A percentile compares a stretch with the other conserved stretches of the same genome.
phyloP scores from a whole-genome alignment of 2,888 invertebrate species.

The Dynastes maya region DNA sequence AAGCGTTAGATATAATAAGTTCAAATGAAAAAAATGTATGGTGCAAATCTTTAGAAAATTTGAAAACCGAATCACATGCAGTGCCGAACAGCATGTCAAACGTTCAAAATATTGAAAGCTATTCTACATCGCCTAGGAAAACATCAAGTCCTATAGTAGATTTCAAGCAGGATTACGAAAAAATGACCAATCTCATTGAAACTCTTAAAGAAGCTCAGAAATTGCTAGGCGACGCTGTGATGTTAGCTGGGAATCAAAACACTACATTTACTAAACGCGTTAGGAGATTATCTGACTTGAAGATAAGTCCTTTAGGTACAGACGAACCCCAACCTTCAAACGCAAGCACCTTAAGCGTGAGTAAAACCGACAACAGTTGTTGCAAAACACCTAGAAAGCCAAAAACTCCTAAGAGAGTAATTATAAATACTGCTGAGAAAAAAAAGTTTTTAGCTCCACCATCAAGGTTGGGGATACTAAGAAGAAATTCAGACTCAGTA shows the following conservation, averaged over 20 bases:
- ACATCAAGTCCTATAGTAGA: constrained; percentile 36
- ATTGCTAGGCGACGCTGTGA: constrained; percentile 14
- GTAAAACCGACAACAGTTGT: background rate
- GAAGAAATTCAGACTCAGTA: constrained; percentile 13
- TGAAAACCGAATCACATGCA: background rate
- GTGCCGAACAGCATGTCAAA: background rate
- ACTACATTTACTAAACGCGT: constrained; percentile 29
- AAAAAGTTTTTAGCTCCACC: constrained; percentile 21
- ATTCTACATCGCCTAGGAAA: background rate
- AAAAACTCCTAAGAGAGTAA: constrained; percentile 11
- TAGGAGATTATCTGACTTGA: constrained; percentile 30
- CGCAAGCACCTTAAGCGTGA: background rate
- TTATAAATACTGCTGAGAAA: background rate
- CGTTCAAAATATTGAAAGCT: background rate
- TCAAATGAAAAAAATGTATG: background rate
- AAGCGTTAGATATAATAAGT: constrained; percentile 34
- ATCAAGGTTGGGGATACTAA: background rate
- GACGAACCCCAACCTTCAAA: background rate
- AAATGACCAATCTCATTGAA: constrained; percentile 19
- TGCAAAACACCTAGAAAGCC: constrained; percentile 27
- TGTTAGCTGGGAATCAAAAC: constrained; percentile 28
- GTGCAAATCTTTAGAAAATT: constrained; percentile 31
- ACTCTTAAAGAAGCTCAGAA: constrained; percentile 1
- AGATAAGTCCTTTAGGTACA: constrained; percentile 26
- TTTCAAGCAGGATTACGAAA: constrained; percentile 9